Conservation (phyloP, 2,888 invertebrate genomes). For the Mesorhabditis spiculigera region DNA sequence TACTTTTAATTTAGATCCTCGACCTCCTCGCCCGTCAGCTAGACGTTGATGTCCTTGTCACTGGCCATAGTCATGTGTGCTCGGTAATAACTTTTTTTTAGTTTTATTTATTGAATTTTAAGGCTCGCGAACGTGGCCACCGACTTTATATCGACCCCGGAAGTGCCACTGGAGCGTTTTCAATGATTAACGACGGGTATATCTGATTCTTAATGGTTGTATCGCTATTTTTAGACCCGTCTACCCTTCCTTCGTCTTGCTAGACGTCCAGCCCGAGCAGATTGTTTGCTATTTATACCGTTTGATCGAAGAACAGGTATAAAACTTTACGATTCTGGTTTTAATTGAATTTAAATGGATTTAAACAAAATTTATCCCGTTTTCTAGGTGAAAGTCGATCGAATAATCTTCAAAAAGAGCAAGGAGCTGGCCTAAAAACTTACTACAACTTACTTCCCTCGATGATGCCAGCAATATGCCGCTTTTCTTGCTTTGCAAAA, state of each 20-base stretch:
- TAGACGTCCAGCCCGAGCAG: conserved; percentile 96
- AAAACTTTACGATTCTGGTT: not conserved
- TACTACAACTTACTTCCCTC: no score
- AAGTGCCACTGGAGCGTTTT: conserved; percentile 93
- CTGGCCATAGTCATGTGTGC: conserved; percentile 96
- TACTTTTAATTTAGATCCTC: conserved; percentile 62
- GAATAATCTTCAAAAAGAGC: conserved; percentile 42
- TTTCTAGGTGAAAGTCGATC: conserved; percentile 82
- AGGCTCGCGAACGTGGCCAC: conserved; percentile 68
- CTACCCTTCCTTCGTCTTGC: conserved; percentile 91
- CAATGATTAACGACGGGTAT: conserved; percentile 37
- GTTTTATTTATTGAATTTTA: not conserved
- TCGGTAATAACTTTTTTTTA: conserved; percentile 77
- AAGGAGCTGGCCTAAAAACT: not conserved
- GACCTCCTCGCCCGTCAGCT: conserved; percentile 90
- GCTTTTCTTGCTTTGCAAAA: no score
- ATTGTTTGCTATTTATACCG: conserved; percentile 98
- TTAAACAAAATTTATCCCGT: not conserved
- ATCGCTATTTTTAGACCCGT: conserved; percentile 66
- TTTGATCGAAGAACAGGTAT: conserved; percentile 87
- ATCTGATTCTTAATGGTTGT: not conserved
- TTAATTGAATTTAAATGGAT: not conserved
- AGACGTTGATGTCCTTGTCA: conserved; percentile 96
- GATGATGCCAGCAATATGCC: no score
- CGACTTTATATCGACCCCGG: conserved; percentile 99